Evolutionary conservation across 2,113 vertebrate species (phyloP), one percentile per base, ranked within the genome.

Genomic region (Xenopus borealis): DNA sequence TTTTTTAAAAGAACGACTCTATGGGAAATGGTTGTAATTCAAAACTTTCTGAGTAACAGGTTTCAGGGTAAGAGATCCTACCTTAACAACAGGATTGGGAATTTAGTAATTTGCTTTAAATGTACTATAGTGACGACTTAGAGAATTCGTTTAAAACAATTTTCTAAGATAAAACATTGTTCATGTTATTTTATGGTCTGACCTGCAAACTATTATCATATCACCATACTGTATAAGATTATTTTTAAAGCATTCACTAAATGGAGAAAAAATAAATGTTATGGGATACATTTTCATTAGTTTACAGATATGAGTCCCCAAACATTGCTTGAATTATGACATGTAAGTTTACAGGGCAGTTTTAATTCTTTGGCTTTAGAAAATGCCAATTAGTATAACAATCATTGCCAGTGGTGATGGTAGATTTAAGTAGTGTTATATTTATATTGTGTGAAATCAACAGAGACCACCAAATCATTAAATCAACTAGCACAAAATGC

Each of bases 351-450:
- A 27, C 23, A 27, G 23, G 23, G 23, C 23, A 27, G 23, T 27
- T 58, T 58, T 17, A 58, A 58, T 10, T 18, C 55, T 19, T 18
- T 58, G 55, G 12, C 11, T 27, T 27, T 27, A 16, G 55, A 58
- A 58, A 58, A 58, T 58, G n/a, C 55, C 55, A 58, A 58, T 58
- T 58, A 58, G 55, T 58, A 58, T 58, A 58, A 58, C 55, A 58
- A 18, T 58, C 17, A 58, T 14, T 58, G 55, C 55, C 55, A 58
- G 55, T 58, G 55, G 55, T 58, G 55, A 18, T 58, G 14, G 55
- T 58, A 19, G 55, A 58, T 58, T 58, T 58, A 58, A 58, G 55
- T 16, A 58, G n/a, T 19, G 55, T 58, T 18, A 58, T 58, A 16
- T 58, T 58, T 58, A 58, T 18, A 58, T 58, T 58, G 55, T 19